A percentile compares a stretch with the other conserved stretches of the same genome.
phyloP scores from a whole-genome alignment of 2,797 vertebrate species.

The Hydrophis major region DNA sequence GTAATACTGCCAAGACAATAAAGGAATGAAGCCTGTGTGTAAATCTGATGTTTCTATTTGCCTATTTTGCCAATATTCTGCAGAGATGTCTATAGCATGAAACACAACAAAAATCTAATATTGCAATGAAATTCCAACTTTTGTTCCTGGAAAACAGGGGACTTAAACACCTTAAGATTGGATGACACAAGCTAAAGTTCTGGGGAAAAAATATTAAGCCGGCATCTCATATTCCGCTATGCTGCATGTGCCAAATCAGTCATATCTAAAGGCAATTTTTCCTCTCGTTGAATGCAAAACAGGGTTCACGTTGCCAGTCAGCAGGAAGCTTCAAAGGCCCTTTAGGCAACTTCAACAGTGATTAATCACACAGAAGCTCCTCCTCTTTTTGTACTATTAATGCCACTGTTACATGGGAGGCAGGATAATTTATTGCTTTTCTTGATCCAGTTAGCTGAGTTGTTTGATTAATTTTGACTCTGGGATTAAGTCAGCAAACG shows the following conservation, averaged over 20 bases:
- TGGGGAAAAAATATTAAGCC: slow-evolving; percentile 5
- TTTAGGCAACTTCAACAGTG: slow-evolving; percentile 69
- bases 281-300: slow-evolving; percentile 63
- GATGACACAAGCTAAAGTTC: fast-evolving
- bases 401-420: slow-evolving; percentile 60
- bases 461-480: slow-evolving; percentile 70
- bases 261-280: slow-evolving; percentile 55
- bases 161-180: neutral
- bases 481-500: slow-evolving; percentile 71
- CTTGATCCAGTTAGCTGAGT: slow-evolving; percentile 65
- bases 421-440: slow-evolving; percentile 65
- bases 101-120: neutral
- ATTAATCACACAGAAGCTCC: slow-evolving; percentile 67
- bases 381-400: slow-evolving; percentile 60
- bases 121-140: neutral
- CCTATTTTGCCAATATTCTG: neutral
- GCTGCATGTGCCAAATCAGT: slow-evolving; percentile 52
- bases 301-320: slow-evolving; percentile 62
- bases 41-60: neutral
- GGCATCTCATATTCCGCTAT: slow-evolving; percentile 36
- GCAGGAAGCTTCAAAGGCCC: slow-evolving; percentile 66
- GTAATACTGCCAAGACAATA: neutral
- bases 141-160: neutral
- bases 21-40: neutral
- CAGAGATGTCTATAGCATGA: neutral